phyloP scores from a whole-genome alignment of 2,888 invertebrate species.

The Eristalis pertinax region DNA sequence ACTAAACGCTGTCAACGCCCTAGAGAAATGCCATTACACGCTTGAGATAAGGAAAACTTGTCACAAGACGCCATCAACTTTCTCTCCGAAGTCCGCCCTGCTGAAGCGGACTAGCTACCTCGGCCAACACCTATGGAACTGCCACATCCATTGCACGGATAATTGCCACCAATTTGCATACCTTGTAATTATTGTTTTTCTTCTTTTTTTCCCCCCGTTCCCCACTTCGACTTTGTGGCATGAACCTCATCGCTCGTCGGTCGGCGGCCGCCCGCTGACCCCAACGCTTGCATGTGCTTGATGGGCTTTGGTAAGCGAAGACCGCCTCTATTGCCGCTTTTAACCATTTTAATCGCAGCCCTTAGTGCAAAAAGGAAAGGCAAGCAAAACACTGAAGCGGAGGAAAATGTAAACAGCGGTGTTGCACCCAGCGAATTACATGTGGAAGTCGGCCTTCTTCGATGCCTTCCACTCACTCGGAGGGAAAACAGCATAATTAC shows the following conservation, averaged over 20 bases:
- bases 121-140: constrained; percentile 13
- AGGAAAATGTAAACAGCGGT: constrained; percentile 59
- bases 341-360: constrained; percentile 64
- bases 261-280: constrained; percentile 12
- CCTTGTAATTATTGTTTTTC: constrained; percentile 42
- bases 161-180: constrained; percentile 67
- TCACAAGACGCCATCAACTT: neutral
- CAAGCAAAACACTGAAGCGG: neutral
- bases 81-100: neutral
- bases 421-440: constrained; percentile 45
- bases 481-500: constrained; percentile 64
- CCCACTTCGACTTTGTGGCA: neutral
- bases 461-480: neutral
- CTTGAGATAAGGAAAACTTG: neutral
- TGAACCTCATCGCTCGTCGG: neutral
- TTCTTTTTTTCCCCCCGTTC: neutral
- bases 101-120: neutral
- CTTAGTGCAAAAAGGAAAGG: constrained; percentile 25
- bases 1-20: too few relatives aligned
- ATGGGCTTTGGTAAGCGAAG: constrained; percentile 40
- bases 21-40: too few relatives aligned
- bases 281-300: constrained; percentile 45
- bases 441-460: constrained; percentile 3
- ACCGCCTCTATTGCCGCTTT: constrained; percentile 59
- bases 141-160: constrained; percentile 42